Base-by-base conservation (phyloP, 1,140 invertebrate genomes). In the Lanistes nyassanus region DNA sequence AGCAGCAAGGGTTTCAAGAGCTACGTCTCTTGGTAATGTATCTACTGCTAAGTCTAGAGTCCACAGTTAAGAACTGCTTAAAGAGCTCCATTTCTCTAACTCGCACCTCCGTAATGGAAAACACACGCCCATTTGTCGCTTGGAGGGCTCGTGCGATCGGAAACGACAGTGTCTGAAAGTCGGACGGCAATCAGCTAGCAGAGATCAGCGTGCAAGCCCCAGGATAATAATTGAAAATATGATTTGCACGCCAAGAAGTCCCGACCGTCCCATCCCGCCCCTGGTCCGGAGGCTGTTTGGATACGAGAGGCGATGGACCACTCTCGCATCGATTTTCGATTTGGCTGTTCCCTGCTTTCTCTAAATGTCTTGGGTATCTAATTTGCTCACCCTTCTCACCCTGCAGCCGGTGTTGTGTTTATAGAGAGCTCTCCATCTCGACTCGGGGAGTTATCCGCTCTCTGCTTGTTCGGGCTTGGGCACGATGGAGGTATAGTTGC, bases 221-320 rank as follows among this genome's bases (percentile, higher is more conserved):
- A 26, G 9, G 65, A 67, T 39, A 67, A 67, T 67, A 67, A 67
- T 67, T 67, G 65, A 67, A 67, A 67, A 67, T 67, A 67, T 67
- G 65, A 67, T 67, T 67, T 67, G 65, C 65, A 67, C 31, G 39
- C 36, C 19, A 19, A 26, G 42, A 47, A 47, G 36, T 42, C 65
- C 65, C 65, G 34, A 19, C 65, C 34, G 19, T 39, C n/a, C 42
- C 65, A 23, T n/a, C 65, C 39, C 3, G 11, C 2, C 65, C 39
- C 11, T 23, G n/a, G 36, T 42, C 65, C 39, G 29, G 29, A 37
- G 65, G 65, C n/a, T 67, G 65, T 67, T 67, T 67, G 65, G 11
- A 39, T 39, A 42, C 21, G 65, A 36, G 36, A 37, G 65, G 36
- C 36, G 42, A 39, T 36, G 42, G 36, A 36, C 65, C 65, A 67